Evolutionary conservation across 2,888 invertebrate species (phyloP), one percentile per base, ranked within the genome.

Genomic region (Falcaria lacertinaria): DNA sequence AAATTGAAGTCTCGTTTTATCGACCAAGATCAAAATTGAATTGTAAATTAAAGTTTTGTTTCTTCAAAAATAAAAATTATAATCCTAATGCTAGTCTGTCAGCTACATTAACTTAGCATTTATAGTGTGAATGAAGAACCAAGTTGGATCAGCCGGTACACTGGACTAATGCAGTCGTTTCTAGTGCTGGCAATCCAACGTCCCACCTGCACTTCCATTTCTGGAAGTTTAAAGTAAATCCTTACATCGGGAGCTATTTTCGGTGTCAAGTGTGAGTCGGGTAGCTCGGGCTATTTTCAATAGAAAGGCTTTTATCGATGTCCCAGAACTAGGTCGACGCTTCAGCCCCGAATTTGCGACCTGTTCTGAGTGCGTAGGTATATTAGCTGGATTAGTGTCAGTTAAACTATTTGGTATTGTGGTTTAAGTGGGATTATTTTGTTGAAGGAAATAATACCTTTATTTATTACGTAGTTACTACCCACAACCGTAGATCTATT

Each of bases 241-340:
- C 57, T 48, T 48, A 54, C 52, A 54, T 57, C 57, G 50, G 57
- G 52, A 52, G 55, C 62, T 56, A 61, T 63, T 60, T 67, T 60
- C 60, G 50, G 53, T 61, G 61, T 64, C 60, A 65, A 71, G 61
- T 64, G 59, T 57, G 52, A 63, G 54, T 57, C 57, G 52, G 58
- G 55, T 53, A 57, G 45, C 48, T 58, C 56, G 58, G 63, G 66
- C 66, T 71, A 69, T 77, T 73, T 74, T 70, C 68, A 70, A 73
- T 71, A 60, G 65, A 55, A 69, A 60, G 65, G 63, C 71, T 78
- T 77, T 74, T 72, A 76, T 75, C 71, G 76, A 75, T 75, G 62
- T 67, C 60, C 64, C 52, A 53, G 52, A 62, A 72, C 64, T 78
- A 52, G 80, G 80, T 77, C 75, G 64, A 60, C 68, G 67, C 69